These are phyloP conservation scores for Ianthella basta DNA, from an alignment of 37 sponge, comb jelly and placozoan species.

Conservation along the genomic window DNA sequence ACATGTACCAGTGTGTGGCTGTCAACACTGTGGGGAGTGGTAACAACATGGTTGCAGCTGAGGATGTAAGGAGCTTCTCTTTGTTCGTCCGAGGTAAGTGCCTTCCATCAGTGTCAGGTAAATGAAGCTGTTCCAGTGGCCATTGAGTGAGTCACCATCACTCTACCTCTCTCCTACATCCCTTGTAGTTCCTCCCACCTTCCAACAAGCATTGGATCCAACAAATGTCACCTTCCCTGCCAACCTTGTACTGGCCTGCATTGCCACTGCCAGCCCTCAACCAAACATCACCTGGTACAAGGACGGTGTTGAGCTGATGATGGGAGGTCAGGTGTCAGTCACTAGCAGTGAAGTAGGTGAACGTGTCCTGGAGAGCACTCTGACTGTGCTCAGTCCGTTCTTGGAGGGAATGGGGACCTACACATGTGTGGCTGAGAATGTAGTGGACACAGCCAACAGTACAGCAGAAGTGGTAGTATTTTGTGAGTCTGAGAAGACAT, in stretches of 20 bases:
- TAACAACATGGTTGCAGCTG: background rate
- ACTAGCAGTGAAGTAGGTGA: background rate
- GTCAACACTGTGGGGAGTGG: conserved; percentile 26
- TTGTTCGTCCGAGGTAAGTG: no score
- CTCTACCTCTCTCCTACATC: no score
- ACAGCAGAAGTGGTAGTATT: background rate
- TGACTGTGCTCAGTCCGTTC: background rate
- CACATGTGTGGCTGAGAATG: conserved; percentile 53
- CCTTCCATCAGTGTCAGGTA: no score
- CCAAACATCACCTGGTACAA: conserved; percentile 68
- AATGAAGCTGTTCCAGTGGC: no score
- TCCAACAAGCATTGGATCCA: background rate
- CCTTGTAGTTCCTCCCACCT: conserved; percentile 43
- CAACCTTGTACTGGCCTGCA: conserved; percentile 36
- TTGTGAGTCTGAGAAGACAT: background rate
- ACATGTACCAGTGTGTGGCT: conserved; percentile 38
- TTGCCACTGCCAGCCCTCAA: conserved; percentile 49
- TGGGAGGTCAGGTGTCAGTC: conserved; percentile 4
- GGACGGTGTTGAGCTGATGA: conserved; percentile 22
- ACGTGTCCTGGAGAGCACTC: conserved; percentile 6
- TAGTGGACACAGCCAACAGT: conserved; percentile 6
- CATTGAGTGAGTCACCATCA: no score
- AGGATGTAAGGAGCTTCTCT: conserved; percentile 15
- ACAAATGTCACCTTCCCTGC: background rate
- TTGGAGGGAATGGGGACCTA: conserved; percentile 44